These are phyloP conservation scores for Coluber constrictor DNA, from an alignment of 2,797 vertebrate species.

Conservation along the genomic window DNA sequence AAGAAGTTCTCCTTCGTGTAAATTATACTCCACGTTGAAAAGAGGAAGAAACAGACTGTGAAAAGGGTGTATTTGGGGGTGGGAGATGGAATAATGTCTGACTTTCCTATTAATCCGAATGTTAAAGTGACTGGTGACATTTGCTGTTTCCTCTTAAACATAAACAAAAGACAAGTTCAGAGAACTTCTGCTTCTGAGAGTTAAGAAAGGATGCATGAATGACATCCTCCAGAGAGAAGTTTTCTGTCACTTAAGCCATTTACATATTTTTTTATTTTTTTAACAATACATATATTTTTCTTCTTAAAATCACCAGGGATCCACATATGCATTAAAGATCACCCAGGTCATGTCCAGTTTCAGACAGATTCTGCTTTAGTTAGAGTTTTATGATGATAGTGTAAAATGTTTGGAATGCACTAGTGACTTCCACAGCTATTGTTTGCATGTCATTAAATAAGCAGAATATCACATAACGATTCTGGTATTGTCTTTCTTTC, in stretches of 20 bases:
- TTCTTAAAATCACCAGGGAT: conserved; percentile 73
- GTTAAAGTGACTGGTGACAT: conserved; percentile 50
- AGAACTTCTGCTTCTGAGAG: conserved; percentile 71
- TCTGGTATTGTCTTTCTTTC: conserved; percentile 31
- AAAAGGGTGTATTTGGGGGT: conserved; percentile 6
- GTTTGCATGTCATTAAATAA: conserved; percentile 60
- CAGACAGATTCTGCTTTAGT: conserved; percentile 70
- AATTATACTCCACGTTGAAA: not conserved
- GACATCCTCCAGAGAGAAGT: conserved; percentile 74
- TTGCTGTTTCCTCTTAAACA: conserved; percentile 56
- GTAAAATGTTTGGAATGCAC: conserved; percentile 76
- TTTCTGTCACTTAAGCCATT: conserved; percentile 81
- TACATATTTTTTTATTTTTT: conserved; percentile 72
- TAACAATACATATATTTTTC: conserved; percentile 52
- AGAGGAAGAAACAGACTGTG: not conserved
- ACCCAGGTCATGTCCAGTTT: conserved; percentile 63
- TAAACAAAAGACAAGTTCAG: conserved; percentile 66
- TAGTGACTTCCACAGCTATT: conserved; percentile 69
- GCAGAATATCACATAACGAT: conserved; percentile 8
- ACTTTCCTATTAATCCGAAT: conserved; percentile 50
- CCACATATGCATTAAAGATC: conserved; percentile 63
- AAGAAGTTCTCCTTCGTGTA: not conserved
- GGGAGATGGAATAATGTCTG: not conserved
- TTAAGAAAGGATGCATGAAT: conserved; percentile 67
- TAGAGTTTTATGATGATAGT: conserved; percentile 75